Evolutionary conservation across 1,140 invertebrate species (phyloP).

Genomic region (Muscidifurax raptorellus): DNA sequence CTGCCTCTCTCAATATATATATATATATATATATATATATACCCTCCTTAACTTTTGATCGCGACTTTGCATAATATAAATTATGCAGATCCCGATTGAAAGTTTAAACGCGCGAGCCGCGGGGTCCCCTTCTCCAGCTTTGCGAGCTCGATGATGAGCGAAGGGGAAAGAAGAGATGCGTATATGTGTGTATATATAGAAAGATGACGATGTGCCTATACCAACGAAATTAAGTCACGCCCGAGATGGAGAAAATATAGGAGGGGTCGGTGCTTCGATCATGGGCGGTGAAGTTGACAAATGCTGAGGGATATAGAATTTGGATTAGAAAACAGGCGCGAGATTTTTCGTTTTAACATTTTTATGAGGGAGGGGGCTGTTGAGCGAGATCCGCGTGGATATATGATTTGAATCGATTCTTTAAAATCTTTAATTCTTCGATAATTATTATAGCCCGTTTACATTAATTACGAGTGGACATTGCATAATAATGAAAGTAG

Average conservation of each 20-base stretch:
- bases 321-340: neutral
- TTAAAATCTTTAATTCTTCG: no score
- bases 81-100: conserved; percentile 59
- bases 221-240: neutral
- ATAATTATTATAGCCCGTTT: no score
- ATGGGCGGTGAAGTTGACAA: neutral
- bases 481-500: neutral
- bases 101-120: conserved; percentile 55
- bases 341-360: neutral
- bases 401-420: no score
- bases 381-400: neutral
- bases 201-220: neutral
- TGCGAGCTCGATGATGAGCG: neutral
- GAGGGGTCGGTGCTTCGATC: neutral
- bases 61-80: conserved; percentile 61
- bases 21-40: conserved; percentile 39
- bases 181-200: neutral
- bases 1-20: no score
- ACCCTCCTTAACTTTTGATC: conserved; percentile 54
- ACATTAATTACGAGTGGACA: neutral
- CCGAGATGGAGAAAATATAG: neutral
- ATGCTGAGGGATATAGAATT: neutral
- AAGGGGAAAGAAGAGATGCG: neutral
- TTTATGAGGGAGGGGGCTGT: neutral
- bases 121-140: neutral